Evolutionary conservation across 2,113 vertebrate species (phyloP), one percentile per base, ranked within the genome.

Genomic region (Poecile atricapillus): DNA sequence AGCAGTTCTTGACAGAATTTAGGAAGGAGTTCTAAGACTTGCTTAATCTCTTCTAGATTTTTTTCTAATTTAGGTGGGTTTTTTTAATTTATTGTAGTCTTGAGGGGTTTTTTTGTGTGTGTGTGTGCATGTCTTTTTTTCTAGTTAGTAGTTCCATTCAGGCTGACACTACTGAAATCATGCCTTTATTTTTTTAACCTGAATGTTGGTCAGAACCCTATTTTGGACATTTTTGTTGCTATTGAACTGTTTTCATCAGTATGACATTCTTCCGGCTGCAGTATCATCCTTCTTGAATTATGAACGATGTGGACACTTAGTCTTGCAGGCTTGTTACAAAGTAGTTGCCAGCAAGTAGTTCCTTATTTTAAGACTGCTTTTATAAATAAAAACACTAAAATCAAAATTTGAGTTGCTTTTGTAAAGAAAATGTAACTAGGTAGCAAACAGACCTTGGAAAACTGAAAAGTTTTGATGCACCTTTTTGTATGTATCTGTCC

Each of bases 91-190:
- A 7, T 50, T 52, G 17, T 37, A 24, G 25, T 62, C 8, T 69
- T 31, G 30, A 9, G 17, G 30, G 1, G 0, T 35, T 4, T n/a
- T 15, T 16, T 5, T 62, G 12, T 27, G 3, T 19, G 5, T 52
- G 11, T 15, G 11, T 47, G 15, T 68, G 4, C 20, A 4, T 10
- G 7, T 10, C 4, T 15, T 30, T 10, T 18, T 43, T 25, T 11
- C 2, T 39, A 39, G 11, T 49, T 63, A 30, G 5, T 70, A 39
- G n/a, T 59, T 83, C 14, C 3, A 13, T 55, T 81, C 30, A 64
- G 44, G 9, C 25, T 68, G 62, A 47, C 7, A 8, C 15, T 90
- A 47, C 28, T 79, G 28, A 87, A 81, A 76, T 39, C 0, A 16
- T 14, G 7, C 14, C 17, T 39, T 15, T 3, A 1, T 35, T 41